Evolutionary conservation across 2,797 vertebrate genomes (phyloP).

Genomic region (Adrianichthys oophorus): DNA sequence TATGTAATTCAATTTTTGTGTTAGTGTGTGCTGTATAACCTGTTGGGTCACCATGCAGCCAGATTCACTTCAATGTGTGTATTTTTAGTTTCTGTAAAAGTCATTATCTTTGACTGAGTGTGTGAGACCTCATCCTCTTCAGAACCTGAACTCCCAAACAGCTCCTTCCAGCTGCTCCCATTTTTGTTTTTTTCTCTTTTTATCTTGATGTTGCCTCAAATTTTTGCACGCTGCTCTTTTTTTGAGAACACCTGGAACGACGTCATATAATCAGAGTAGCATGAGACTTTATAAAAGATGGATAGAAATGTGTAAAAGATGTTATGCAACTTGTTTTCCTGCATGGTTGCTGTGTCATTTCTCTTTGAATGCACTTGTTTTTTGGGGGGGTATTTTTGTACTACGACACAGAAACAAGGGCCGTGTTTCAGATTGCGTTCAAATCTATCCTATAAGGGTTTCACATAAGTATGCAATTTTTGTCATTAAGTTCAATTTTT

Average conservation of each 20-base stretch:
- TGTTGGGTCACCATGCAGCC: conserved; percentile 1
- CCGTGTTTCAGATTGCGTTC: no score
- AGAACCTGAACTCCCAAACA: background rate
- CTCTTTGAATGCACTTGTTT: background rate
- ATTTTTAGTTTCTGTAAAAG: background rate
- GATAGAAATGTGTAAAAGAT: background rate
- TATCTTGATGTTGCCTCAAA: background rate
- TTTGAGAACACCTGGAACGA: background rate
- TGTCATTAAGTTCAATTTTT: no score
- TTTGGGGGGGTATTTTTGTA: background rate
- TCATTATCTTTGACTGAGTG: background rate
- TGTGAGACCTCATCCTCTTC: background rate
- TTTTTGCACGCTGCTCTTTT: background rate
- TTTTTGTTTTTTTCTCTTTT: background rate
- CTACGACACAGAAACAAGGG: conserved; percentile 1
- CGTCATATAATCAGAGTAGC: background rate
- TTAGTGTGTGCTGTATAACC: conserved; percentile 41
- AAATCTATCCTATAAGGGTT: background rate
- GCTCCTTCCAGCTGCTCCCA: conserved; percentile 7
- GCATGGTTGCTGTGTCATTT: background rate
- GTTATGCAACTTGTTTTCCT: conserved; percentile 16
- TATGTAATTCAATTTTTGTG: conserved; percentile 40
- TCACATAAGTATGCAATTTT: no score
- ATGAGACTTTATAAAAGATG: background rate
- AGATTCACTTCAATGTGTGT: conserved; percentile 10